Conservation (phyloP, 1,140 invertebrate genomes). For the Drosophila kurseongensis region DNA sequence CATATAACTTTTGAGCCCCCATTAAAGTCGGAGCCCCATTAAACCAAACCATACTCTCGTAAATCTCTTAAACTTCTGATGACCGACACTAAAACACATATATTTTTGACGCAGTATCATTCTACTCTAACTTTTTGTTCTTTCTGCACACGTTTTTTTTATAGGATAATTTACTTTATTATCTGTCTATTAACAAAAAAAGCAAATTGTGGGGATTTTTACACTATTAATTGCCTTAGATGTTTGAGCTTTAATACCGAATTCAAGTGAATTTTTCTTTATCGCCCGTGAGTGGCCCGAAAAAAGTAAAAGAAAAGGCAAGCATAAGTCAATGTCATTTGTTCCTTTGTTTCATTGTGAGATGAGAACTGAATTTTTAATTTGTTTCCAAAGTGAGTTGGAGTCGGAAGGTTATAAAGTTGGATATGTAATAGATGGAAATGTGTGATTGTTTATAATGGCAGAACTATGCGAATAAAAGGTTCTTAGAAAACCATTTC, state of each 20-base stretch:
- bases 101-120: conserved; percentile 18
- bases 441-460: conserved; percentile 27
- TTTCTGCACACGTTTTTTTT: conserved; percentile 11
- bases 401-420: conserved; percentile 1
- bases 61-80: conserved; percentile 32
- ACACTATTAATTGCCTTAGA: conserved; percentile 42
- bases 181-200: conserved; percentile 39
- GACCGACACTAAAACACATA: conserved; percentile 7
- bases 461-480: conserved; percentile 20
- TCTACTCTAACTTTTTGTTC: conserved; percentile 9
- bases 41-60: conserved; percentile 30
- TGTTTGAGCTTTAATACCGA: conserved; percentile 10
- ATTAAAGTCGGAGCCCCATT: conserved; percentile 29
- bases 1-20: conserved; percentile 38
- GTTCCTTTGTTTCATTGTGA: conserved; percentile 38
- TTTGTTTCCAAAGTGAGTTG: conserved; percentile 31
- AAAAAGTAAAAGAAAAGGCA: conserved; percentile 10
- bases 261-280: conserved; percentile 35
- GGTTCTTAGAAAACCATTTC: conserved; percentile 9
- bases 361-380: conserved; percentile 52
- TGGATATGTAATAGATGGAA: conserved; percentile 22
- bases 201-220: conserved; percentile 32
- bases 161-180: conserved; percentile 41
- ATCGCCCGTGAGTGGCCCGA: conserved; percentile 1
- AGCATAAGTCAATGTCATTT: conserved; percentile 39